Percentiles rank a stretch among this genome's conserved stretches.
These are phyloP conservation scores for Onychomys arenicola DNA, from an alignment of 2,797 vertebrate genomes.

Conservation along the genomic window DNA sequence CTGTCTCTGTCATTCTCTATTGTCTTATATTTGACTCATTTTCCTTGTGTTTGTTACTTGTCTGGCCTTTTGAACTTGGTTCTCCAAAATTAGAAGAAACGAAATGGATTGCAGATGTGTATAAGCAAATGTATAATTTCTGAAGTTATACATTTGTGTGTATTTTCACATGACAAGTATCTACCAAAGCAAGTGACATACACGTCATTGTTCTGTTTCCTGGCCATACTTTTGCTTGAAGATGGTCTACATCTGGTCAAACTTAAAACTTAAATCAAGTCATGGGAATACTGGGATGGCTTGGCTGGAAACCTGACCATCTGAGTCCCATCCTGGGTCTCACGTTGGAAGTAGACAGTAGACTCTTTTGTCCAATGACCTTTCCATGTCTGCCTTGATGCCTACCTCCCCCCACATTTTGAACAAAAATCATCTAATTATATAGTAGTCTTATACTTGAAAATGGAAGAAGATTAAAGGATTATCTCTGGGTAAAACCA, in stretches of 20 bases:
- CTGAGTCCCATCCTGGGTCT: neutral
- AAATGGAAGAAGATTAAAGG: neutral
- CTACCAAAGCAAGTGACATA: neutral
- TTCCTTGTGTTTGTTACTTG: neutral
- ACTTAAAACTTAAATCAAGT: neutral
- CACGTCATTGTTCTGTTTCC: neutral
- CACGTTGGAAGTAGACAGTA: neutral
- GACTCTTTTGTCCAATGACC: neutral
- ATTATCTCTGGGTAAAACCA: neutral
- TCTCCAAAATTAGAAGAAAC: neutral
- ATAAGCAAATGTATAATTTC: neutral
- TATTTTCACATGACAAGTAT: neutral
- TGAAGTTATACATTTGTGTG: neutral
- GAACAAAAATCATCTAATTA: neutral
- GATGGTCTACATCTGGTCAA: neutral
- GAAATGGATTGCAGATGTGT: neutral
- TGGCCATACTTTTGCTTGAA: slow-evolving; percentile 17
- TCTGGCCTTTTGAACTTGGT: neutral
- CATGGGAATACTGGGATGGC: neutral
- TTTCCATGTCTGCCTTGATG: neutral
- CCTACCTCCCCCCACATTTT: neutral
- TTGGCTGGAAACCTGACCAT: neutral
- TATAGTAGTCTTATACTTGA: neutral
- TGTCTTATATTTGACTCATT: neutral
- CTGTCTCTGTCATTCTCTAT: neutral